A percentile compares a stretch with the other conserved stretches of the same genome.
Evolutionary conservation across 2,888 invertebrate genomes (phyloP).

Genomic region (Encarsia formosa): DNA sequence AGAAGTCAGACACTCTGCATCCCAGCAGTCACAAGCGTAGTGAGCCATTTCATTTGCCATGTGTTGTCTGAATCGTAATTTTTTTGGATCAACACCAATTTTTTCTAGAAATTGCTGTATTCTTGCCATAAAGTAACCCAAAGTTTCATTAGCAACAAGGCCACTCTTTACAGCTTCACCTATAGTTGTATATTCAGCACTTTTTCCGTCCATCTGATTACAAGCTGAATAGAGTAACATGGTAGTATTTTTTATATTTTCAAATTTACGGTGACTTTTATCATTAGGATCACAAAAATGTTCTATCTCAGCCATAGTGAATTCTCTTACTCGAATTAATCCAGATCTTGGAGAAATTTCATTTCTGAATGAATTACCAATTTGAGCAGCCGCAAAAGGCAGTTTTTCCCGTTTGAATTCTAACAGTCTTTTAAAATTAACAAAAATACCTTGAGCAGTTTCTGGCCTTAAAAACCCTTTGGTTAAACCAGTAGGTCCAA

Average conservation of each 20-base stretch:
- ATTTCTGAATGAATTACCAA: constrained; percentile 97
- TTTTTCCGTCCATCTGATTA: constrained; percentile 95
- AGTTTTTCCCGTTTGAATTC: constrained; percentile 95
- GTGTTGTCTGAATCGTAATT: constrained; percentile 94
- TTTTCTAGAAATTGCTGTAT: constrained; percentile 85
- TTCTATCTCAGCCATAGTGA: constrained; percentile 99
- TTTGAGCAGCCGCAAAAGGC: constrained; percentile 98
- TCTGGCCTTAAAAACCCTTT: constrained; percentile 96
- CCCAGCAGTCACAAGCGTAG: constrained; percentile 99
- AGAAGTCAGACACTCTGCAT: constrained; percentile 95
- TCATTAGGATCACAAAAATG: constrained; percentile 93
- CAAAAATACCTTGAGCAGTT: constrained; percentile 99
- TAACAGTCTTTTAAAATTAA: constrained; percentile 94
- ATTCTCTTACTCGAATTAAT: constrained; percentile 91
- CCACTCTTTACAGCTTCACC: constrained; percentile 82
- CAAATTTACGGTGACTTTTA: constrained; percentile 89
- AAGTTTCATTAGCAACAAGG: constrained; percentile 92
- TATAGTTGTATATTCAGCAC: constrained; percentile 72
- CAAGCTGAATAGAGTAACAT: constrained; percentile 90
- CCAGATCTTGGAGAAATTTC: constrained; percentile 99
- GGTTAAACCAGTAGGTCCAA: constrained; percentile 92
- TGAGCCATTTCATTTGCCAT: constrained; percentile 99
- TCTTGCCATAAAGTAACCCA: constrained; percentile 96
- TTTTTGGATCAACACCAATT: constrained; percentile 81
- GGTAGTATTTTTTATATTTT: constrained; percentile 66